Base-by-base conservation (phyloP, 2,113 vertebrate species). In the Hiodon alosoides region DNA sequence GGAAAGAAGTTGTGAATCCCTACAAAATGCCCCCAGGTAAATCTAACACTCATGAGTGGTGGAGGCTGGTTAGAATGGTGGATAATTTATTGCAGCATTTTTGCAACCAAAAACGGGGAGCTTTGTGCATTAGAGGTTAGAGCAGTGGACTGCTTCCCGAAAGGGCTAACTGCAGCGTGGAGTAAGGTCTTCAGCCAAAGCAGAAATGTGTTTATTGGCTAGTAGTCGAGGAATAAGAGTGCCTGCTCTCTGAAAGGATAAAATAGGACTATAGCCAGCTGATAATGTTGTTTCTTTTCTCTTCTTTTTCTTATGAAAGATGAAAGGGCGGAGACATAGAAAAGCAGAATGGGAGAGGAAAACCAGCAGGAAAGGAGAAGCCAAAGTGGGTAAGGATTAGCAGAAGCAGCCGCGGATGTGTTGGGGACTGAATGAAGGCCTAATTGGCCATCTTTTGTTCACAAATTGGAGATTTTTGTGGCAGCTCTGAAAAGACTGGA, bases 401-500 rank as follows among this genome's bases (percentile, higher is more conserved):
- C 59, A 31, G 51, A 75, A 74, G 76, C 11, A 67, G 55, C 62
- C 51, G 72, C 13, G 53, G 59, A 48, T 67, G 75, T 69, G 74
- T 11, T 68, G 51, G 52, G 11, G 4, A 59, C 60, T 73, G 55
- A 75, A 78, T 69, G 60, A 80, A 69, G 75, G 73, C 64, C 68
- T 84, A 82, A 84, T 85, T 84, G 76, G 78, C 31, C 68, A 31
- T 48, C 79, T 73, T 83, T 82, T 82, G 83, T 84, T 74, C 71
- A 50, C 47, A 82, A 83, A 84, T 75, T 67, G 71, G 74, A 69
- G 79, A 82, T 66, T 78, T 81, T 74, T 82, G 75, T 75, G 11
- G 72, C 71, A 51, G 54, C 52, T 66, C 60, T 81, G 78, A 81
- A 81, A 76, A 58, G 75, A 13, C 60, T 16, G 13, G 60, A 79